These are phyloP conservation scores for Eretmocerus hayati DNA, from an alignment of 2,888 invertebrate species.

Conservation along the genomic window DNA sequence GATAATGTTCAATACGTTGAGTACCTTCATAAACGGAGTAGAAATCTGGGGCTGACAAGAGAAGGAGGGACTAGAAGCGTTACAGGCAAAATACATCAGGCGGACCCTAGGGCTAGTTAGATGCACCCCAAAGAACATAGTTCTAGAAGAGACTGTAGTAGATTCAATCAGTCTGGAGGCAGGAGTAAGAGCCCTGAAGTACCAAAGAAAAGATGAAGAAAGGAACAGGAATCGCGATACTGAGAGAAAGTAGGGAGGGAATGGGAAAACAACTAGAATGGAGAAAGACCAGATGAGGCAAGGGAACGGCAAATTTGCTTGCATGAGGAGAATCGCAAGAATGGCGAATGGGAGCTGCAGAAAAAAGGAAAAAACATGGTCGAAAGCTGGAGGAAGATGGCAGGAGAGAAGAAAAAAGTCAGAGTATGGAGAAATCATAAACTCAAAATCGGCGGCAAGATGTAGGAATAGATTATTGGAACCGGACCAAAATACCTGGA, in stretches of 20 bases:
- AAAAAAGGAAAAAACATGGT: background rate
- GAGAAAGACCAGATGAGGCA: background rate
- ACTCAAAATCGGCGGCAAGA: background rate
- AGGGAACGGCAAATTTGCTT: background rate
- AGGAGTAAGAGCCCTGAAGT: too few relatives aligned
- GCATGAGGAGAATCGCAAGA: background rate
- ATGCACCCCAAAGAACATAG: too few relatives aligned
- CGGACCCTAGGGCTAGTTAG: too few relatives aligned
- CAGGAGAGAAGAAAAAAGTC: background rate
- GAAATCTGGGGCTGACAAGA: background rate
- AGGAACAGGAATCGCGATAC: too few relatives aligned
- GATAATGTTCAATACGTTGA: background rate
- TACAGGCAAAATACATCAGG: too few relatives aligned
- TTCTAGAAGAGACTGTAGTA: too few relatives aligned
- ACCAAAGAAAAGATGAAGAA: too few relatives aligned
- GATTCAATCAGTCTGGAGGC: too few relatives aligned
- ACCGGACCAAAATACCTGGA: background rate
- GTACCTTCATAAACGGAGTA: background rate
- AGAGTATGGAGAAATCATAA: background rate
- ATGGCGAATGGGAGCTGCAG: background rate
- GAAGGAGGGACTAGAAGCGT: too few relatives aligned
- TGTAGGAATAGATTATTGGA: background rate
- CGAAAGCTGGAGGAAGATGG: background rate
- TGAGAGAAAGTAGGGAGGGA: too few relatives aligned
- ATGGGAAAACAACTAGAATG: too few relatives aligned